Percentiles rank a stretch among this genome's conserved stretches.
Conservation (phyloP, 2,113 vertebrate genomes). For the Brachirus orientalis region DNA sequence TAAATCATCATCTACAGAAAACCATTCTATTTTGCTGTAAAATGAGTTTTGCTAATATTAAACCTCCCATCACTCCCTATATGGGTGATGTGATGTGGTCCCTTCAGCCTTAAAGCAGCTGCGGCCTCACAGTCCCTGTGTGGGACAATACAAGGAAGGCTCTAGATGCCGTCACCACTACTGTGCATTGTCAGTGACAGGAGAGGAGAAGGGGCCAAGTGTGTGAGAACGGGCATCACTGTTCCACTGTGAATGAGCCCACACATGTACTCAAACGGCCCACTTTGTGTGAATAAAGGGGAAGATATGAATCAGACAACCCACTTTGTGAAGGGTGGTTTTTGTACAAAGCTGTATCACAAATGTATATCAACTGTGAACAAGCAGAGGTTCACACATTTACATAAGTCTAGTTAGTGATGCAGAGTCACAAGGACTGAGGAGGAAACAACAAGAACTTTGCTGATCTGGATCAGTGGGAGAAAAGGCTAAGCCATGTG, state of each 20-base stretch:
- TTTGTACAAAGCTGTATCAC: slow-evolving; percentile 27
- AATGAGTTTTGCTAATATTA: no score
- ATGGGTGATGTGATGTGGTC: background rate
- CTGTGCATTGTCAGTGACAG: slow-evolving; percentile 70
- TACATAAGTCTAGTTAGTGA: slow-evolving; percentile 5
- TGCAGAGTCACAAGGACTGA: slow-evolving; percentile 18
- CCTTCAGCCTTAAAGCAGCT: slow-evolving; percentile 39
- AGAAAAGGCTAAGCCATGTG: background rate
- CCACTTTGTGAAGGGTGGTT: slow-evolving; percentile 32
- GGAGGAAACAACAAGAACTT: slow-evolving; percentile 14
- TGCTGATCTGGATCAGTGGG: slow-evolving; percentile 28
- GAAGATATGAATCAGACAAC: slow-evolving; percentile 59
- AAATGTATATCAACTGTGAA: slow-evolving; percentile 36
- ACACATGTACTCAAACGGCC: slow-evolving; percentile 57
- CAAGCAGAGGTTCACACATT: slow-evolving; percentile 23
- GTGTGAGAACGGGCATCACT: slow-evolving; percentile 53
- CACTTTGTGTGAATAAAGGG: slow-evolving; percentile 67
- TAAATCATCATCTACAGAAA: no score
- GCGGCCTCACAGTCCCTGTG: slow-evolving; percentile 24
- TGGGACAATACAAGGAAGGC: slow-evolving; percentile 79
- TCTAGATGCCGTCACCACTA: slow-evolving; percentile 59
- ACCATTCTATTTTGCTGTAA: no score
- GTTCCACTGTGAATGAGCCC: slow-evolving; percentile 49
- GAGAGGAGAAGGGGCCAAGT: slow-evolving; percentile 57
- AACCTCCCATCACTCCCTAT: background rate